phyloP scores from a whole-genome alignment of 2,888 invertebrate species.

The Baccha elongata region DNA sequence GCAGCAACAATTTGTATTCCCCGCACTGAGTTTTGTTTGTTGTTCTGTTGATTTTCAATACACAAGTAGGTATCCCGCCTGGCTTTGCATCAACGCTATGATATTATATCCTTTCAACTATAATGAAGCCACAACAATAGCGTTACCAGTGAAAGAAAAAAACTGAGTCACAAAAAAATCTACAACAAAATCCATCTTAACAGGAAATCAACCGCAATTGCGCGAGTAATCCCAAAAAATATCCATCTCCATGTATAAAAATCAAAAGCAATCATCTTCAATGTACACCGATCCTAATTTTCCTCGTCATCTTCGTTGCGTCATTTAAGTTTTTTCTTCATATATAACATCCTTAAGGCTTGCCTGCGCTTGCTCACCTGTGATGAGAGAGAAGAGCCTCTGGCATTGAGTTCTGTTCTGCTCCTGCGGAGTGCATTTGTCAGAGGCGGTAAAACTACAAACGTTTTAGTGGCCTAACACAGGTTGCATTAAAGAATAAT shows the following conservation, averaged over 20 bases:
- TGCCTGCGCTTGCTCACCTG: conserved; percentile 30
- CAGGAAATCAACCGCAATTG: conserved; percentile 69
- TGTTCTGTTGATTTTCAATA: neutral
- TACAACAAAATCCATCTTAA: conserved; percentile 43
- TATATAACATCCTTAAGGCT: conserved; percentile 46
- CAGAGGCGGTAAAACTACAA: conserved; percentile 68
- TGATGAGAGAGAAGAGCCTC: neutral
- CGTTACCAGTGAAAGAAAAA: conserved; percentile 1
- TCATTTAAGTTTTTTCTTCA: conserved; percentile 21
- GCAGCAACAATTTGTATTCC: conserved; percentile 39
- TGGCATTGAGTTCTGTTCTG: neutral
- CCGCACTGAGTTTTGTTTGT: conserved; percentile 3
- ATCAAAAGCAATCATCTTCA: conserved; percentile 71
- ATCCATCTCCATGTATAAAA: conserved; percentile 33
- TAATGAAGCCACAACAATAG: conserved; percentile 11
- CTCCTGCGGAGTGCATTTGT: conserved; percentile 2
- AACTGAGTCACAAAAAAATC: conserved; percentile 30
- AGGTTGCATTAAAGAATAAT: conserved; percentile 72
- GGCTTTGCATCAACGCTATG: conserved; percentile 29
- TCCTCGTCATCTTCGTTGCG: conserved; percentile 52
- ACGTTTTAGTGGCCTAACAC: conserved; percentile 69
- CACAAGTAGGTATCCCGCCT: conserved; percentile 4
- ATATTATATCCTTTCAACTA: conserved; percentile 49
- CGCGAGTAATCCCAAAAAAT: conserved; percentile 37
- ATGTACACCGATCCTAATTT: conserved; percentile 70